These are phyloP conservation scores for Pollimyrus isidori DNA, from an alignment of 2,113 vertebrate species.

Conservation along the genomic window DNA sequence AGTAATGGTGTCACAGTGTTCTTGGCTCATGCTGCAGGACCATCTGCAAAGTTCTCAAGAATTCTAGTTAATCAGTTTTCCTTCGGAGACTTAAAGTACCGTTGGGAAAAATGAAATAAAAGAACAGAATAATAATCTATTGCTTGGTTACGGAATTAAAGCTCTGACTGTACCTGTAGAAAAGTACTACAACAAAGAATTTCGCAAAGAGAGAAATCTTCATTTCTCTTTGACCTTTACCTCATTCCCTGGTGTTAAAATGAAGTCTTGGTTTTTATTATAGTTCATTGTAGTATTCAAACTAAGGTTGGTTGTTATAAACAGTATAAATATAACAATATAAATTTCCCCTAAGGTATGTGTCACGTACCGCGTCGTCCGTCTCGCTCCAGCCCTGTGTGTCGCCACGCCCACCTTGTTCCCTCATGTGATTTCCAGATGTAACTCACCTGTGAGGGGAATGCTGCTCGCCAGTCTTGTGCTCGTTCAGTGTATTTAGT, in stretches of 20 bases:
- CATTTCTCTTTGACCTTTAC: not conserved
- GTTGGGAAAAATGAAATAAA: not conserved
- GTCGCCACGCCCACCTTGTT: too few relatives aligned
- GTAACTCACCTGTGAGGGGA: too few relatives aligned
- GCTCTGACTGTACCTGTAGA: not conserved
- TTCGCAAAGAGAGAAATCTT: not conserved
- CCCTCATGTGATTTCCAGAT: too few relatives aligned
- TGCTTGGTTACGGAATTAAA: not conserved
- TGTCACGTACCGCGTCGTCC: too few relatives aligned
- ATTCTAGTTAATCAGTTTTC: not conserved
- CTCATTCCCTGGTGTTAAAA: not conserved
- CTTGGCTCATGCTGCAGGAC: not conserved
- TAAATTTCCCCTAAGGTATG: not conserved
- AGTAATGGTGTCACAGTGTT: not conserved
- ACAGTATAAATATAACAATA: not conserved
- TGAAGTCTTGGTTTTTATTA: not conserved
- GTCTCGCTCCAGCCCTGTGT: too few relatives aligned
- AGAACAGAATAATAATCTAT: not conserved
- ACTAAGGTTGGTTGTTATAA: not conserved
- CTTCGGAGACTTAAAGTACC: not conserved
- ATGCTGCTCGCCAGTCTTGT: too few relatives aligned
- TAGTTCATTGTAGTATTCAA: not conserved
- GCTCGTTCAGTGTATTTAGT: too few relatives aligned
- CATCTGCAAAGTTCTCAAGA: slow-evolving; percentile 7
- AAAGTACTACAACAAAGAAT: not conserved